A percentile compares a stretch with the other conserved stretches of the same genome.
phyloP scores from a whole-genome alignment of 2,888 invertebrate species.

The Pheosia tremula region DNA sequence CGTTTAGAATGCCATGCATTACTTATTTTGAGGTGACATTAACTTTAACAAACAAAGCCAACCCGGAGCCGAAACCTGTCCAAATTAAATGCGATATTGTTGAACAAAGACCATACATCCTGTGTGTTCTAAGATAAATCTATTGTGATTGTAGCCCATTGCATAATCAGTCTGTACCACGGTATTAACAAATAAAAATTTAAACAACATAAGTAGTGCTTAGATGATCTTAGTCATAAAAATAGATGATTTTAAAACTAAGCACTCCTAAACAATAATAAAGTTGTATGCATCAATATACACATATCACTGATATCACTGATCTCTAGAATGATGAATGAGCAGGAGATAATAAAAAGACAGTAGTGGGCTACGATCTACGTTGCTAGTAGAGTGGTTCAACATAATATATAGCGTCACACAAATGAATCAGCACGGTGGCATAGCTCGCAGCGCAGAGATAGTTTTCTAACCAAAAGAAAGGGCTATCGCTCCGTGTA shows the following conservation, averaged over 20 bases:
- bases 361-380: constrained; percentile 44
- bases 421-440: constrained; percentile 28
- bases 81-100: constrained; percentile 43
- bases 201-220: constrained; percentile 28
- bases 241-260: constrained; percentile 20
- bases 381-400: constrained; percentile 42
- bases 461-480: constrained; percentile 16
- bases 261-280: constrained; percentile 27
- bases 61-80: constrained; percentile 33
- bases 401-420: constrained; percentile 36
- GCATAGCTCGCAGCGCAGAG: constrained; percentile 12
- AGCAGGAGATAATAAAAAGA: constrained; percentile 48
- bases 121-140: constrained; percentile 44
- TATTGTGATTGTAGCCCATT: constrained; percentile 54
- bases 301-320: constrained; percentile 52
- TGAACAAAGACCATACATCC: constrained; percentile 55
- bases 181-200: constrained; percentile 34
- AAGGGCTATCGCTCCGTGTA: neutral
- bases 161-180: constrained; percentile 55
- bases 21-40: neutral
- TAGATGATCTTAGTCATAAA: constrained; percentile 28
- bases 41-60: constrained; percentile 28
- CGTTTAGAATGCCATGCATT: neutral
- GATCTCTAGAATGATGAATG: constrained; percentile 54
- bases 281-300: constrained; percentile 30